Evolutionary conservation across 2,888 invertebrate genomes (phyloP).

Genomic region (Tridacna crocea): DNA sequence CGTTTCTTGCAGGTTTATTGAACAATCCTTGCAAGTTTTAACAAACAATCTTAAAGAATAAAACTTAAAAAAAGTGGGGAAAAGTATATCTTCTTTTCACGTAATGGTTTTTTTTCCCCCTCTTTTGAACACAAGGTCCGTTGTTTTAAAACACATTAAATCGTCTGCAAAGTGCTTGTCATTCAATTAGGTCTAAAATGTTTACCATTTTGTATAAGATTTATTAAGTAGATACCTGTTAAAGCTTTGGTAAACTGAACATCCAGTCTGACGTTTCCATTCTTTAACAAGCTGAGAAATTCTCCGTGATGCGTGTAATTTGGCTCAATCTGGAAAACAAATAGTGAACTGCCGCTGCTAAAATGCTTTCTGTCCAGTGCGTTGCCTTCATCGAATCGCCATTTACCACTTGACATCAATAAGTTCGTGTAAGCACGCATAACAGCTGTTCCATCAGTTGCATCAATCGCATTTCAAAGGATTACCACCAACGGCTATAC

Average conservation of each 20-base stretch:
- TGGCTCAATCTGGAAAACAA: conserved; percentile 31
- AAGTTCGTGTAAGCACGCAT: conserved; percentile 44
- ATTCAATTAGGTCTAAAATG: too few relatives aligned
- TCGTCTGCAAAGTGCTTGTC: too few relatives aligned
- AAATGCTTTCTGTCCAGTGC: conserved; percentile 10
- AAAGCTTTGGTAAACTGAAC: conserved; percentile 1
- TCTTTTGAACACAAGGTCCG: too few relatives aligned
- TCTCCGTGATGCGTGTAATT: conserved; percentile 31
- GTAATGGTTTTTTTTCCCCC: too few relatives aligned
- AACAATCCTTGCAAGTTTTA: too few relatives aligned
- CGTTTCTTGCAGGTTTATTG: too few relatives aligned
- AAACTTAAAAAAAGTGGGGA: too few relatives aligned
- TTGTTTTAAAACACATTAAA: too few relatives aligned
- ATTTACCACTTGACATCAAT: conserved; percentile 26
- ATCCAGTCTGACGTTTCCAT: neutral
- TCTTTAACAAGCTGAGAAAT: conserved; percentile 11
- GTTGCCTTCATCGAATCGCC: conserved; percentile 33
- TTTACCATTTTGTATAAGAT: neutral
- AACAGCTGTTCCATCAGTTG: conserved; percentile 14
- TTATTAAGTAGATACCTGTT: conserved; percentile 1
- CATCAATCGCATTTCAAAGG: conserved; percentile 36
- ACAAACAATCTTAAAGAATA: too few relatives aligned
- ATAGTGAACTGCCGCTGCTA: conserved; percentile 15
- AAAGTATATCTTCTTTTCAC: too few relatives aligned
- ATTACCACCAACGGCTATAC: conserved; percentile 46